These are phyloP conservation scores for Cherax quadricarinatus DNA, from an alignment of 1,140 invertebrate species.

Conservation along the genomic window DNA sequence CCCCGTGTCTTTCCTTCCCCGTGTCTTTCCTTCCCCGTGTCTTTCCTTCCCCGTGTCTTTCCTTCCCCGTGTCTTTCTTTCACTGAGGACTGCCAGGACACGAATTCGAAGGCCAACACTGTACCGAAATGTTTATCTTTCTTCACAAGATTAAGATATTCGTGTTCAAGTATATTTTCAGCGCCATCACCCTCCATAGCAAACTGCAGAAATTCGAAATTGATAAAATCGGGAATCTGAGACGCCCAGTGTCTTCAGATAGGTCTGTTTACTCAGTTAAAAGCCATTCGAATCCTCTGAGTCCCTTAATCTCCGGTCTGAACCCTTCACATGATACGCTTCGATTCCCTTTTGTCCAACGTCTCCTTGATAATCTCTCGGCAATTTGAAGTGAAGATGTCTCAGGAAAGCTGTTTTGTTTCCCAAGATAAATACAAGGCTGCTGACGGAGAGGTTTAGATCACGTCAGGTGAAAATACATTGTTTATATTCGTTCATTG, in stretches of 20 bases:
- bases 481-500: too few relatives aligned
- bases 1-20: too few relatives aligned
- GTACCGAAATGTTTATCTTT: too few relatives aligned
- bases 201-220: neutral
- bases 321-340: conserved; percentile 6
- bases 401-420: neutral
- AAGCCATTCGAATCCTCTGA: conserved; percentile 8
- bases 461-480: neutral
- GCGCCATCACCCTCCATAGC: neutral
- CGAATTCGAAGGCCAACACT: too few relatives aligned
- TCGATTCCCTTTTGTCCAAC: neutral
- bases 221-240: neutral
- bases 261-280: conserved; percentile 11
- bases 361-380: neutral
- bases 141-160: too few relatives aligned
- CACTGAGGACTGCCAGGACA: too few relatives aligned
- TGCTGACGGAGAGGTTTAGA: neutral
- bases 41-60: too few relatives aligned
- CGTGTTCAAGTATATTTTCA: too few relatives aligned
- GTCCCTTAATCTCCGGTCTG: conserved; percentile 12
- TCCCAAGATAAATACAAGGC: neutral
- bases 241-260: neutral
- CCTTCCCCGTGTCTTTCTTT: too few relatives aligned
- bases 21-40: too few relatives aligned
- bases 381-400: neutral